Evolutionary conservation across 1,140 invertebrate species (phyloP).

Genomic region (Scylla paramamosain): DNA sequence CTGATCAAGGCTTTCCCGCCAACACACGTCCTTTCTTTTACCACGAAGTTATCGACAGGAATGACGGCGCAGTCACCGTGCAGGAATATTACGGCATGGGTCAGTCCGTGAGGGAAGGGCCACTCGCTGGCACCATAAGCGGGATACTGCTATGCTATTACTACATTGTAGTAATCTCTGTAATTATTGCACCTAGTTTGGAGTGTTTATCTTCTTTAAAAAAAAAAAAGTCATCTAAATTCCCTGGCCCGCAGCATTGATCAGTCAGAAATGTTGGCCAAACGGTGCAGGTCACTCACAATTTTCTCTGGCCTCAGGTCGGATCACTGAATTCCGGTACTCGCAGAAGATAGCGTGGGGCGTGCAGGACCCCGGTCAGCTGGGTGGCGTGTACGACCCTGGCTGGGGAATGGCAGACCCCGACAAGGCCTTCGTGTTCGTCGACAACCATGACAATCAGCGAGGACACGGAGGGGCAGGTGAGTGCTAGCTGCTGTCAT

Average conservation of each 20-base stretch:
- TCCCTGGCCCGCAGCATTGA: not conserved
- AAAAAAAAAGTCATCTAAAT: not conserved
- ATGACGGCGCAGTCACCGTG: slow-evolving; percentile 85
- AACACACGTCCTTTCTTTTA: slow-evolving; percentile 82
- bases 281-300: not conserved
- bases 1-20: slow-evolving; percentile 83
- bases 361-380: slow-evolving; percentile 68
- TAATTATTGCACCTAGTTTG: too few relatives aligned
- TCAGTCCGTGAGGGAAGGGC: not conserved
- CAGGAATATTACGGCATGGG: slow-evolving; percentile 85
- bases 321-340: slow-evolving; percentile 89
- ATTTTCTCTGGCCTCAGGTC: slow-evolving; percentile 80
- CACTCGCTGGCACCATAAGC: not conserved
- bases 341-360: slow-evolving; percentile 82
- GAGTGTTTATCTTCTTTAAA: too few relatives aligned
- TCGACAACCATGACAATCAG: slow-evolving; percentile 81
- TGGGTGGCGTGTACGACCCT: slow-evolving; percentile 79
- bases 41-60: slow-evolving; percentile 84
- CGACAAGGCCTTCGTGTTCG: slow-evolving; percentile 79
- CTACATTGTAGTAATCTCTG: not conserved
- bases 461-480: slow-evolving; percentile 78
- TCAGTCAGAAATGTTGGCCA: not conserved
- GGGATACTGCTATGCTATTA: not conserved
- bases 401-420: slow-evolving; percentile 79
- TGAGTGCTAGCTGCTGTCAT: slow-evolving; percentile 30